phyloP scores from a whole-genome alignment of 2,888 invertebrate species.

The Dasysyrphus tricinctus region DNA sequence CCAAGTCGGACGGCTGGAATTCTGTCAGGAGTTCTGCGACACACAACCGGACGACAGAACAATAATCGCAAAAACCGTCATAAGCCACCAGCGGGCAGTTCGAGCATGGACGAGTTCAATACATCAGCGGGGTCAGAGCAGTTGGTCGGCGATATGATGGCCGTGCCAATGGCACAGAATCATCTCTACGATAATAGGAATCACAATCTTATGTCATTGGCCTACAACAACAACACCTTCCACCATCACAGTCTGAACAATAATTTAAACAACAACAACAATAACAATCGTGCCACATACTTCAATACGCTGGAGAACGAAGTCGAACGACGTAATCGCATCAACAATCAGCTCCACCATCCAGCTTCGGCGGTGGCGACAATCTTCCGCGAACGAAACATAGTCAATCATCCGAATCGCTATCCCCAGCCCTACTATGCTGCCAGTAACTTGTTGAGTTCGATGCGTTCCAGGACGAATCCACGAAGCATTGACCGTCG shows the following conservation, averaged over 20 bases:
- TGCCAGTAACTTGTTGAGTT: slow-evolving; percentile 78
- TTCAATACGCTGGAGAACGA: slow-evolving; percentile 82
- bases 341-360: slow-evolving; percentile 82
- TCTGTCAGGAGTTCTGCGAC: slow-evolving; percentile 77
- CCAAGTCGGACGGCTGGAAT: slow-evolving; percentile 74
- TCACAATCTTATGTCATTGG: slow-evolving; percentile 81
- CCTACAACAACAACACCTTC: slow-evolving; percentile 78
- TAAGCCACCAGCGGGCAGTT: slow-evolving; percentile 59
- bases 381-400: slow-evolving; percentile 81
- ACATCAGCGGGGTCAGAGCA: slow-evolving; percentile 77
- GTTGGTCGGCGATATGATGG: slow-evolving; percentile 77
- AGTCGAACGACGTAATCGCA: slow-evolving; percentile 82
- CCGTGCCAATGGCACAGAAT: slow-evolving; percentile 78
- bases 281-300: slow-evolving; percentile 78
- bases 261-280: slow-evolving; percentile 72
- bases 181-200: slow-evolving; percentile 81
- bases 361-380: slow-evolving; percentile 79
- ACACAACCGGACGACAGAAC: slow-evolving; percentile 77
- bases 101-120: slow-evolving; percentile 78
- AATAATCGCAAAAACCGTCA: slow-evolving; percentile 74
- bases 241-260: slow-evolving; percentile 77
- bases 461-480: slow-evolving; percentile 81
- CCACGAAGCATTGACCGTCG: slow-evolving; percentile 81
- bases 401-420: slow-evolving; percentile 79
- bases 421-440: slow-evolving; percentile 79